phyloP scores from a whole-genome alignment of 2,797 vertebrate genomes.

The Catharus ustulatus region DNA sequence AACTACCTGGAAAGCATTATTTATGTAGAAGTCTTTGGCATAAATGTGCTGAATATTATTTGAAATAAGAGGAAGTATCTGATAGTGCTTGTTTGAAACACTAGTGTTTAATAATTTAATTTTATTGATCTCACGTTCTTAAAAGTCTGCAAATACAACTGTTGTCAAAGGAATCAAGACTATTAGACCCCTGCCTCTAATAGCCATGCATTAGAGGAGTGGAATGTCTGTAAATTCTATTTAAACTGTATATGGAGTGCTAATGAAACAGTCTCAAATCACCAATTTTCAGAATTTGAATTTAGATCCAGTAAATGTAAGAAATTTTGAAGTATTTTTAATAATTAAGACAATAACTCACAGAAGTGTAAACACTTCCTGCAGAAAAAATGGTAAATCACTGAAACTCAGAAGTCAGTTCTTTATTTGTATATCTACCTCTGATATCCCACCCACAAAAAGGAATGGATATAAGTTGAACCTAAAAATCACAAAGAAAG shows the following conservation, averaged over 20 bases:
- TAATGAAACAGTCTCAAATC: not conserved
- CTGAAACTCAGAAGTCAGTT: not conserved
- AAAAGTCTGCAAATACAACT: not conserved
- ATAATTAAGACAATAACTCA: not conserved
- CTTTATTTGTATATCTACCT: not conserved
- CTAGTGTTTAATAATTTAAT: not conserved
- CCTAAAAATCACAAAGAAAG: not conserved
- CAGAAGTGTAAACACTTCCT: not conserved
- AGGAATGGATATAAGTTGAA: not conserved
- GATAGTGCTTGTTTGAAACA: not conserved
- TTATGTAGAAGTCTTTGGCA: not conserved
- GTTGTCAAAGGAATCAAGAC: not conserved
- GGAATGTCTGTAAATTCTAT: not conserved
- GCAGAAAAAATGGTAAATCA: not conserved
- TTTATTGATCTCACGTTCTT: not conserved
- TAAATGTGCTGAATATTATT: not conserved
- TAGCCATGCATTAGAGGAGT: not conserved
- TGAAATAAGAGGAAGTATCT: not conserved
- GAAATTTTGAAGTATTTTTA: not conserved
- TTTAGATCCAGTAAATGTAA: not conserved
- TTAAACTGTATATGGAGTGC: not conserved
- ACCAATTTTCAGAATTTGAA: not conserved
- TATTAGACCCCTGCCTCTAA: not conserved
- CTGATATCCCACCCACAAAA: rapidly evolving
- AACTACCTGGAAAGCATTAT: not conserved